Evolutionary conservation across 2,113 vertebrate genomes (phyloP).

Genomic region (Aptenodytes forsteri): DNA sequence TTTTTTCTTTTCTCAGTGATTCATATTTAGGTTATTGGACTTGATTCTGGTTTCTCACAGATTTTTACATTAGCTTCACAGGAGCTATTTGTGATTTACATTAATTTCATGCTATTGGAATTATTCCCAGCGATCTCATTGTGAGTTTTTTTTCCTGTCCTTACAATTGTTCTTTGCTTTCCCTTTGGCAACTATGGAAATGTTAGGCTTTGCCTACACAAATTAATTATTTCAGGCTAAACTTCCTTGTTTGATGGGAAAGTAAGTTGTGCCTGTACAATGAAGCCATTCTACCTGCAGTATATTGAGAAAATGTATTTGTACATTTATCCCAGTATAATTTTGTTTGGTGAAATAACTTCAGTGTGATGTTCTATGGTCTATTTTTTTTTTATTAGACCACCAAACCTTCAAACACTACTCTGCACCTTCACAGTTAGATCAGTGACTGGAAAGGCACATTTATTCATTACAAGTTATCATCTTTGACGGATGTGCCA

Average conservation of each 20-base stretch:
- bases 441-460: background rate
- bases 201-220: background rate
- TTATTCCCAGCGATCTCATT: slow-evolving; percentile 17
- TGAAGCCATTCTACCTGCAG: background rate
- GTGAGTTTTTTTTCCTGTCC: background rate
- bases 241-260: background rate
- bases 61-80: background rate
- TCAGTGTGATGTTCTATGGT: background rate
- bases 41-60: slow-evolving; percentile 15
- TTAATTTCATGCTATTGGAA: slow-evolving; percentile 48
- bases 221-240: slow-evolving; percentile 33
- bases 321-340: background rate
- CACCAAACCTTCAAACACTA: background rate
- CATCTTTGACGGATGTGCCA: background rate
- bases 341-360: background rate
- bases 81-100: slow-evolving; percentile 52
- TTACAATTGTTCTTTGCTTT: slow-evolving; percentile 27
- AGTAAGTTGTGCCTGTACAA: background rate
- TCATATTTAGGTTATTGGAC: background rate
- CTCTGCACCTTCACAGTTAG: background rate
- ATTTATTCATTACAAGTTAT: background rate
- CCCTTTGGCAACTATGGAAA: slow-evolving; percentile 23
- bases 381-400: background rate
- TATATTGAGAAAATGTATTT: background rate
- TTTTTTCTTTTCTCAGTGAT: background rate